phyloP scores from a whole-genome alignment of 2,888 invertebrate genomes.

The Phragmatobia fuliginosa region DNA sequence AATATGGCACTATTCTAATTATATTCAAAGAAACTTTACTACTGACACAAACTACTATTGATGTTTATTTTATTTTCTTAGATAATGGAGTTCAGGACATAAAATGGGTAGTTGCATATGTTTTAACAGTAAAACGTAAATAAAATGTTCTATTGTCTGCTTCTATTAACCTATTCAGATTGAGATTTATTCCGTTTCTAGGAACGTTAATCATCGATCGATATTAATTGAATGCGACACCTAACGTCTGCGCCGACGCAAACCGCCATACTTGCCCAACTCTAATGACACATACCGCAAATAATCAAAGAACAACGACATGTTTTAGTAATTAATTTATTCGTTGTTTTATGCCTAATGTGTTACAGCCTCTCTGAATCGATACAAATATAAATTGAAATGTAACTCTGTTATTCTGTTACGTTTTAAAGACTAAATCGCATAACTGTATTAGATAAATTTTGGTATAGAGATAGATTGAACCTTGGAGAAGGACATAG shows the following conservation, averaged over 20 bases:
- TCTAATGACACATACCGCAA: constrained; percentile 49
- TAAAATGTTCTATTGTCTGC: not conserved
- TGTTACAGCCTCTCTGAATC: not conserved
- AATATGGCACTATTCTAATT: not conserved
- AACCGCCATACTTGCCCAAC: constrained; percentile 36
- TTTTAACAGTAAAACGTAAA: constrained; percentile 5
- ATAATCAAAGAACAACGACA: constrained; percentile 40
- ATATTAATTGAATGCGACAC: constrained; percentile 53
- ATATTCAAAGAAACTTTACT: not conserved
- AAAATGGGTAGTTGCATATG: not conserved
- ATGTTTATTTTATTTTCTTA: not conserved
- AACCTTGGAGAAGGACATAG: too few relatives aligned
- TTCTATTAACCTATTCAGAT: constrained; percentile 6
- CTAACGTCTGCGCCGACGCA: constrained; percentile 51
- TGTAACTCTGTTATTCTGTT: too few relatives aligned
- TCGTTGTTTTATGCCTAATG: constrained; percentile 24
- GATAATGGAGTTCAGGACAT: not conserved
- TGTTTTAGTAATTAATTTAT: not conserved
- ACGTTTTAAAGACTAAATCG: too few relatives aligned
- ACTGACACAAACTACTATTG: not conserved
- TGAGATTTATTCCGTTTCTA: constrained; percentile 36
- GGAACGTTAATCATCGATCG: constrained; percentile 34
- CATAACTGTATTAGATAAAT: too few relatives aligned
- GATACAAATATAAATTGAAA: too few relatives aligned
- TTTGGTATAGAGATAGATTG: too few relatives aligned